These are phyloP conservation scores for Hemitrygon akajei DNA, from an alignment of 2,797 vertebrate species.

Conservation along the genomic window DNA sequence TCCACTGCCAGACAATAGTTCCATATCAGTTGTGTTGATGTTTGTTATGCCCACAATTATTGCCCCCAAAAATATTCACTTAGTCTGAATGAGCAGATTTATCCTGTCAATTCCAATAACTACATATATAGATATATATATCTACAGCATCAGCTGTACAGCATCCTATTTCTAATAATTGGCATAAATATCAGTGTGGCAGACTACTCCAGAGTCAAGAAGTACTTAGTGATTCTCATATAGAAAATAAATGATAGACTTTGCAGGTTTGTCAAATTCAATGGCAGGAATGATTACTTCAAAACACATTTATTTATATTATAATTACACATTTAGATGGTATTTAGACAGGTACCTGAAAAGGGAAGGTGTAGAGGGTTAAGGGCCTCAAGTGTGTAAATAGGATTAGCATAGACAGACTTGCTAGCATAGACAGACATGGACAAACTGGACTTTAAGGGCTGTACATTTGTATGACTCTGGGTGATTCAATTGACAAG, in stretches of 20 bases:
- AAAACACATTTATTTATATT: too few species aligned
- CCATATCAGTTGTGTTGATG: background rate
- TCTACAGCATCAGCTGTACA: too few species aligned
- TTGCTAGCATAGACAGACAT: too few species aligned
- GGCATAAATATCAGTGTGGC: background rate
- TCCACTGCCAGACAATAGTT: background rate
- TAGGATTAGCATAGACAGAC: too few species aligned
- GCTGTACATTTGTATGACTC: too few species aligned
- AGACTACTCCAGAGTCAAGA: background rate
- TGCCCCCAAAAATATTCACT: background rate
- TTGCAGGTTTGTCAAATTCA: background rate
- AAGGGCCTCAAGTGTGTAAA: too few species aligned
- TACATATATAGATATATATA: background rate
- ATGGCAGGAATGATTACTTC: background rate
- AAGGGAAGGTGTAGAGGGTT: too few species aligned
- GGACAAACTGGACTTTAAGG: too few species aligned
- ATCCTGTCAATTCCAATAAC: background rate
- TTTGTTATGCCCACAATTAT: background rate
- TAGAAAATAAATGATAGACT: background rate
- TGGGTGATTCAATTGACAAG: too few species aligned
- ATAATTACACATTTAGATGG: too few species aligned
- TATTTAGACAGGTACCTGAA: too few species aligned
- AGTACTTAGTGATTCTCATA: background rate
- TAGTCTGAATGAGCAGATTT: background rate
- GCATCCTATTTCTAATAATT: too few species aligned